Evolutionary conservation across 2,888 invertebrate species (phyloP), one percentile per base, ranked within the genome.

Genomic region (Unio pictorum): DNA sequence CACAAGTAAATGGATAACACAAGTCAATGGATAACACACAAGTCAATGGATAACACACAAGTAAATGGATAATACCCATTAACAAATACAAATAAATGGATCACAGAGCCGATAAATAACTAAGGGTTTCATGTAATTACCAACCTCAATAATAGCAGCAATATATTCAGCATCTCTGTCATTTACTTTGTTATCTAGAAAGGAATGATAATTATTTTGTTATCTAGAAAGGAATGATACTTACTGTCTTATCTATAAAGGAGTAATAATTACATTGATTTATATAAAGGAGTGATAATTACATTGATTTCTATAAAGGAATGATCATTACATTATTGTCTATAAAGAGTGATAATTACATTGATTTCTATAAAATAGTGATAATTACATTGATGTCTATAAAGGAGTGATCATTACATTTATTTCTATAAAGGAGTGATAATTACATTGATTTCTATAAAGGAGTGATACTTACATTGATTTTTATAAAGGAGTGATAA

Each of bases 111-210:
- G 45, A 57, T 18, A n/a, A 18, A 23, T 17, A 30, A 66, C 45
- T 57, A 6, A 7, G 34, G 8, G 5, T 8, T 55, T 57, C 18
- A n/a, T 17, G 8, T 7, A 28, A n/a, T 30, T 17, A 64, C 56
- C 68, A 71, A 85, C 84, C 78, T 84, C 79, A 20, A 84, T 73
- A 30, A 84, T 78, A 55, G 75, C 74, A 4, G 80, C 75, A 18
- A 86, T 77, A 28, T 75, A 69, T 64, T 66, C 67, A 4, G 81
- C 80, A 66, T 82, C 83, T n/a, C 75, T 77, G 69, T 85, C 85
- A 55, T 73, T 76, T n/a, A 85, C 68, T 55, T 80, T 72, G 61
- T 83, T 84, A 28, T 82, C 84, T 82, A 73, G 26, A 76, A 75
- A 66, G 17, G 64, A 61, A 69, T 65, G 54, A 26, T 56, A 61